These are phyloP conservation scores for Julus scandinavius DNA, from an alignment of 2,888 invertebrate species.

Conservation along the genomic window DNA sequence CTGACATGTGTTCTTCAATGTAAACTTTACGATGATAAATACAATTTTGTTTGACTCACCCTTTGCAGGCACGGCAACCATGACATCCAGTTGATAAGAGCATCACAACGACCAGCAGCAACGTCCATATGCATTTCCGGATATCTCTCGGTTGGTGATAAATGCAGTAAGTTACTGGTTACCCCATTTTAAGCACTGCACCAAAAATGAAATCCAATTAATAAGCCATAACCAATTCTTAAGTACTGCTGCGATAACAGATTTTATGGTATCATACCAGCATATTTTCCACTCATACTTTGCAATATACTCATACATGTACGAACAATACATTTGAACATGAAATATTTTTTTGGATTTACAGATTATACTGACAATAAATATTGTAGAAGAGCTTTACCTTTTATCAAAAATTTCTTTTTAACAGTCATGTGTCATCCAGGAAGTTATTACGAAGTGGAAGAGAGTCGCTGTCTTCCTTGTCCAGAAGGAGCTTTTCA, in stretches of 20 bases:
- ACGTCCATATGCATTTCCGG: conserved; percentile 37
- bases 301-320: not conserved
- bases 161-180: conserved; percentile 47
- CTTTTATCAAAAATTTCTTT: not conserved
- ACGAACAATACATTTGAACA: not conserved
- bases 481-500: conserved; percentile 66
- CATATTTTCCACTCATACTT: no score
- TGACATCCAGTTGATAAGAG: not conserved
- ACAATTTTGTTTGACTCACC: not conserved
- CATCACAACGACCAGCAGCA: not conserved
- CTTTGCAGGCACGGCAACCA: conserved; percentile 36
- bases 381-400: not conserved
- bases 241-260: no score
- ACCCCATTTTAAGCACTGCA: not conserved
- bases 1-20: not conserved
- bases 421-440: conserved; percentile 64
- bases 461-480: conserved; percentile 61
- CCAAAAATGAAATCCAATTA: no score
- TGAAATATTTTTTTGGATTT: no score
- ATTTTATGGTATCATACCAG: no score
- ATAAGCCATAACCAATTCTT: no score
- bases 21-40: not conserved
- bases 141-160: conserved; percentile 51
- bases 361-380: no score
- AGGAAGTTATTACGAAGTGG: conserved; percentile 63